These are phyloP conservation scores for Dyspetes luteomarginatus DNA, from an alignment of 2,888 invertebrate genomes.

Conservation along the genomic window DNA sequence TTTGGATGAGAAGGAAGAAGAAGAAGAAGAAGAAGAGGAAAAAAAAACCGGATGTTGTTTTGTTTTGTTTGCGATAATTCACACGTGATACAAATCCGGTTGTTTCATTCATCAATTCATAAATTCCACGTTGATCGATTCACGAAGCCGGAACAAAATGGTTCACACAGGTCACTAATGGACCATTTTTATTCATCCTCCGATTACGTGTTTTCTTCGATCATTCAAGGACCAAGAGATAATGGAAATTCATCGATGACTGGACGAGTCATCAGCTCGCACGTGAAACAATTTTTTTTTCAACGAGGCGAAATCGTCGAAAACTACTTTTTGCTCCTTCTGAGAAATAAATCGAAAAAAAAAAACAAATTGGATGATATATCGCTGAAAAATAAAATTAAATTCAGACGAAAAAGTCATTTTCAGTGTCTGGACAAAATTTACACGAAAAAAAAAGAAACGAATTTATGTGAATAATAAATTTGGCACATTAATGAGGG, in stretches of 20 bases:
- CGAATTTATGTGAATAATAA: no score
- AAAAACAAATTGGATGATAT: no score
- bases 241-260: conserved; percentile 10
- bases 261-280: no score
- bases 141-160: conserved; percentile 20
- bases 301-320: background rate
- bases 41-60: background rate
- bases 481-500: no score
- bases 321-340: background rate
- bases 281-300: background rate
- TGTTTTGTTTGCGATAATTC: background rate
- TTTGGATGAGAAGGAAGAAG: background rate
- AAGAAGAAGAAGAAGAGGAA: conserved; percentile 3
- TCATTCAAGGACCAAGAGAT: background rate
- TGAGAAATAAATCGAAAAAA: no score
- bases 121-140: conserved; percentile 15
- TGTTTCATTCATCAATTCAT: no score
- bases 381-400: no score
- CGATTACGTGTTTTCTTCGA: conserved; percentile 35
- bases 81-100: background rate
- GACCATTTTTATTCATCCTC: background rate
- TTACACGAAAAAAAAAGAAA: background rate
- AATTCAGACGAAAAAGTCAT: background rate
- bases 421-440: no score
- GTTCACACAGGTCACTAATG: background rate